These are phyloP conservation scores for Phrynosoma platyrhinos DNA, from an alignment of 2,113 vertebrate genomes.

Conservation along the genomic window DNA sequence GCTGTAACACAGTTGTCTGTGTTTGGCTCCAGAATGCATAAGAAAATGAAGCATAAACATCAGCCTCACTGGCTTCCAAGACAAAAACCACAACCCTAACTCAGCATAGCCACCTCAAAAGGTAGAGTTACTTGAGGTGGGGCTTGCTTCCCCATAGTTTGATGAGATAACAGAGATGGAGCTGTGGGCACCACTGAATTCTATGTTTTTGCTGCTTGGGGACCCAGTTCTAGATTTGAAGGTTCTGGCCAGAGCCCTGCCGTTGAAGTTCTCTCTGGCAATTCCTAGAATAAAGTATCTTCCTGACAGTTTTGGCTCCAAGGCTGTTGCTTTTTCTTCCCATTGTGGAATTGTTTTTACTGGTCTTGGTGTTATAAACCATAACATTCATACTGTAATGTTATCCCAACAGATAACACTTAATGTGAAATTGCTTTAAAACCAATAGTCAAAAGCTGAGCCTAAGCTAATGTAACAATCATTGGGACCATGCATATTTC, in stretches of 20 bases:
- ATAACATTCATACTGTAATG: neutral
- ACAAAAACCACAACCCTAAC: neutral
- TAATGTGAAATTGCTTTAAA: neutral
- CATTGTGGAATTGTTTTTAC: neutral
- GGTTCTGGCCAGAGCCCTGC: neutral
- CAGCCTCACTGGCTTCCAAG: neutral
- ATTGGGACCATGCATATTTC: neutral
- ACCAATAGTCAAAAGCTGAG: neutral
- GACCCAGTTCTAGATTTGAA: neutral
- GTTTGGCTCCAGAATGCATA: neutral
- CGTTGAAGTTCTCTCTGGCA: neutral
- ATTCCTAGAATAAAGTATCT: conserved; percentile 64
- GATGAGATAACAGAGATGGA: neutral
- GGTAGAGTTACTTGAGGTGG: neutral
- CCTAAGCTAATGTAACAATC: neutral
- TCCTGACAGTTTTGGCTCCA: neutral
- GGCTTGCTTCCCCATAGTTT: neutral
- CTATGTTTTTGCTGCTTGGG: neutral
- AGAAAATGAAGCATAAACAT: neutral
- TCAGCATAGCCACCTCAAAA: neutral
- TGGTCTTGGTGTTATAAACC: neutral
- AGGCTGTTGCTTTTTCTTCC: neutral
- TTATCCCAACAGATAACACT: neutral
- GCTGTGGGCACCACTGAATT: conserved; percentile 16
- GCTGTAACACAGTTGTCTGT: neutral